phyloP scores from a whole-genome alignment of 2,888 invertebrate species.

The Hypena proboscidalis region DNA sequence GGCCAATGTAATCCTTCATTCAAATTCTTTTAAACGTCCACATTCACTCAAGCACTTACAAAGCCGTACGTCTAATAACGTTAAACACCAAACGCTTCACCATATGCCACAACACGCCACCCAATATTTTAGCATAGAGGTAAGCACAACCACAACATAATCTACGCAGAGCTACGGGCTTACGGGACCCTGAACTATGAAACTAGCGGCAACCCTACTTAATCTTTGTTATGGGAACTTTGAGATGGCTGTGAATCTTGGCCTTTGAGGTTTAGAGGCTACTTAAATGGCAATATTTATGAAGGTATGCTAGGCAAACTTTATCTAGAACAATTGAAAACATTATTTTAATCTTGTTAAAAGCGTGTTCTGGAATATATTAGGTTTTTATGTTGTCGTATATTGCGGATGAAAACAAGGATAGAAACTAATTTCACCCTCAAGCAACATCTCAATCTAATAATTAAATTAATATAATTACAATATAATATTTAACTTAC shows the following conservation, averaged over 20 bases:
- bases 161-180: slow-evolving; percentile 22
- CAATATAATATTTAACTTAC: too few species aligned
- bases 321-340: too few species aligned
- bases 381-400: too few species aligned
- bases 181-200: slow-evolving; percentile 11
- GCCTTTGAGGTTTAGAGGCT: slow-evolving; percentile 1
- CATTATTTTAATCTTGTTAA: too few species aligned
- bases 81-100: slow-evolving; percentile 5
- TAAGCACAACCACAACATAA: slow-evolving; percentile 33
- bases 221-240: slow-evolving; percentile 27
- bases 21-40: too few species aligned
- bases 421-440: too few species aligned
- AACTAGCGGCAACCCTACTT: slow-evolving; percentile 15
- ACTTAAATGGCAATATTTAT: slow-evolving; percentile 4
- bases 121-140: slow-evolving; percentile 30
- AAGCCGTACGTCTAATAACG: slow-evolving; percentile 3
- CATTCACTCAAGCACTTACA: slow-evolving; percentile 2
- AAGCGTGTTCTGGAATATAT: too few species aligned
- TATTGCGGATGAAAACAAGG: too few species aligned
- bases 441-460: too few species aligned
- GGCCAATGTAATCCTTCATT: too few species aligned
- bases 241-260: slow-evolving; percentile 10
- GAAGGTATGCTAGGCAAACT: too few species aligned
- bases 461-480: too few species aligned
- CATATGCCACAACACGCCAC: slow-evolving; percentile 15